phyloP scores from a whole-genome alignment of 2,113 vertebrate species.

The Carollia perspicillata region DNA sequence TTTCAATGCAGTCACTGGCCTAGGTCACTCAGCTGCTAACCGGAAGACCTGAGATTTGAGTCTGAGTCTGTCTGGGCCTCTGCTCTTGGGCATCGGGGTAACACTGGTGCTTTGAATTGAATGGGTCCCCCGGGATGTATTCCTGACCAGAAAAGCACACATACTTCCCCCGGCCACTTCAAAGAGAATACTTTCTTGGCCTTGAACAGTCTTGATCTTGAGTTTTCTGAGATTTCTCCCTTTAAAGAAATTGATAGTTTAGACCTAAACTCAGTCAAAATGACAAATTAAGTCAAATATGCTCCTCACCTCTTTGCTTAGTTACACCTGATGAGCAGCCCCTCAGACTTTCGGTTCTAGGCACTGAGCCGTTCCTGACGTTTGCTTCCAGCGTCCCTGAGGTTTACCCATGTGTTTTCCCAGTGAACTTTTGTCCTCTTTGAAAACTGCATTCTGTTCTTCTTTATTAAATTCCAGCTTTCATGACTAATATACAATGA shows the following conservation, averaged over 20 bases:
- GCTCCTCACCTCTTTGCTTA: not conserved
- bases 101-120: not conserved
- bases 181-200: not conserved
- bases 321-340: not conserved
- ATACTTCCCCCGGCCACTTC: not conserved
- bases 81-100: not conserved
- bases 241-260: not conserved
- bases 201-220: conserved; percentile 26
- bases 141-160: not conserved
- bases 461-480: conserved; percentile 62
- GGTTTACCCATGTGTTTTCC: not conserved
- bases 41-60: not conserved
- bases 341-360: not conserved
- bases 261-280: conserved; percentile 16
- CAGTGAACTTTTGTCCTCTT: conserved; percentile 58
- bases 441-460: conserved; percentile 61
- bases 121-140: not conserved
- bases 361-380: conserved; percentile 26
- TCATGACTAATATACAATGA: conserved; percentile 56
- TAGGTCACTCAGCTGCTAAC: not conserved
- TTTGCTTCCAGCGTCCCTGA: conserved; percentile 23
- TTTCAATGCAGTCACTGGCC: not conserved
- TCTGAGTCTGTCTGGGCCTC: not conserved
- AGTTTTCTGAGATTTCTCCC: not conserved
- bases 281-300: conserved; percentile 2